A percentile compares a stretch with the other conserved stretches of the same genome.
Evolutionary conservation across 30 jellyfish, hydroid and myxozoan genomes (phyloP).

Genomic region (Pseudorhiza aurosa): DNA sequence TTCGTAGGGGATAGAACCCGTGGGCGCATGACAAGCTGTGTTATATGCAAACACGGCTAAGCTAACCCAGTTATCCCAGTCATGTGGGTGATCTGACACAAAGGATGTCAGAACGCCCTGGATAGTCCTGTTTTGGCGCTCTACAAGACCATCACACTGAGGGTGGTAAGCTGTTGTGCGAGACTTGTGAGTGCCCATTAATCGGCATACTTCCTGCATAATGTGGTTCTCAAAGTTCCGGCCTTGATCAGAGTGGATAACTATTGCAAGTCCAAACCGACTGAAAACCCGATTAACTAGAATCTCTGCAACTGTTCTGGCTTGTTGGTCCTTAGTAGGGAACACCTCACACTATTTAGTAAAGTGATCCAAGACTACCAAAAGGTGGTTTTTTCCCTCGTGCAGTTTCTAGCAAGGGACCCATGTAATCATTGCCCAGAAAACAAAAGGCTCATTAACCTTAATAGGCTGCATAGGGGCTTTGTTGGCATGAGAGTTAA

Average conservation of each 20-base stretch:
- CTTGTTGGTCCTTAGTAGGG: constrained; percentile 51
- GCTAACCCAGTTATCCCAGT: constrained; percentile 6
- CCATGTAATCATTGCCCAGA: constrained; percentile 58
- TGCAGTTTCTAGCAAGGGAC: constrained; percentile 54
- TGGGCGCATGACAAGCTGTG: no score
- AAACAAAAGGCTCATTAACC: constrained; percentile 45
- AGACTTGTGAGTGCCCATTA: constrained; percentile 46
- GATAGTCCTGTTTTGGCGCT: constrained; percentile 20
- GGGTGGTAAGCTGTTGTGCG: constrained; percentile 68
- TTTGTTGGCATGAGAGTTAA: constrained; percentile 5
- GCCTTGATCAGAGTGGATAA: constrained; percentile 70
- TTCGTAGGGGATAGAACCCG: constrained; percentile 14
- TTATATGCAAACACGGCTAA: no score
- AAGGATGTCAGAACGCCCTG: constrained; percentile 5
- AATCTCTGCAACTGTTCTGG: constrained; percentile 56
- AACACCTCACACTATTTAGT: constrained; percentile 68
- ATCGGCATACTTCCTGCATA: constrained; percentile 42
- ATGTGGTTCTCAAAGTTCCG: constrained; percentile 34
- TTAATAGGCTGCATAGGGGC: constrained; percentile 35
- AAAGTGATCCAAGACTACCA: constrained; percentile 64
- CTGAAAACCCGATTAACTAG: constrained; percentile 43
- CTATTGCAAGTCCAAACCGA: constrained; percentile 45
- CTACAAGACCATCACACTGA: constrained; percentile 40
- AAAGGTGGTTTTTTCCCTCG: constrained; percentile 57
- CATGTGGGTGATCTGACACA: constrained; percentile 12